Conservation (phyloP, 2,888 invertebrate species). For the Ischnus inquisitorius region DNA sequence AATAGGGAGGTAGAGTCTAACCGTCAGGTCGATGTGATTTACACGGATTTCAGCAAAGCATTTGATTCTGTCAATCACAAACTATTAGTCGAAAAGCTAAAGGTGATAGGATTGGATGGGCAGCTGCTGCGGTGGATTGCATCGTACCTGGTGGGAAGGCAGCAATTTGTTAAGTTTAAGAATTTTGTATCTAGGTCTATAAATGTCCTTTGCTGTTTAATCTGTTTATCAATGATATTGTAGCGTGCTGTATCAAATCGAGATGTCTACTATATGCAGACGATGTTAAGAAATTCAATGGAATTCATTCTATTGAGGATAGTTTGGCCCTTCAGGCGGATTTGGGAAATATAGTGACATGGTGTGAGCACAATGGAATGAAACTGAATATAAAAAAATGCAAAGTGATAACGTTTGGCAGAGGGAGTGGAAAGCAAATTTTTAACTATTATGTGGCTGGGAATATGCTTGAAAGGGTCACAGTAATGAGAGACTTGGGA, state of each 20-base stretch:
- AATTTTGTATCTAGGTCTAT: neutral
- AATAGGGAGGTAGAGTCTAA: neutral
- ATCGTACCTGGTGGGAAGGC: neutral
- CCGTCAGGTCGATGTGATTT: neutral
- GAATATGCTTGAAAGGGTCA: neutral
- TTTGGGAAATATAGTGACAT: neutral
- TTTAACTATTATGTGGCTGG: neutral
- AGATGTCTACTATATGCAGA: slow-evolving; percentile 7
- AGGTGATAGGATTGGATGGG: neutral
- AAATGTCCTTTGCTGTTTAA: neutral
- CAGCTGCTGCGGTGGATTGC: neutral
- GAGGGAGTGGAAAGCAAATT: neutral
- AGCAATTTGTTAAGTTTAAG: slow-evolving; percentile 1
- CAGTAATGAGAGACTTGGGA: neutral
- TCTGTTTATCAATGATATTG: neutral
- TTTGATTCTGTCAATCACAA: neutral
- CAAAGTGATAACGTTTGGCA: neutral
- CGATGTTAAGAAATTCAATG: neutral
- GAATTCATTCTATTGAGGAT: neutral
- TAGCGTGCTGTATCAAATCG: neutral
- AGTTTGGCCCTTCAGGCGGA: neutral
- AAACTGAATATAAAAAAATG: slow-evolving; percentile 2
- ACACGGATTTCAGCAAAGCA: slow-evolving; percentile 28
- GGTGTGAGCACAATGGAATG: slow-evolving; percentile 14
- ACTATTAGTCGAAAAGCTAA: neutral